A percentile compares a stretch with the other conserved stretches of the same genome.
These are phyloP conservation scores for Pseudotriccus pelzelni DNA, from an alignment of 2,797 vertebrate species.

Conservation along the genomic window DNA sequence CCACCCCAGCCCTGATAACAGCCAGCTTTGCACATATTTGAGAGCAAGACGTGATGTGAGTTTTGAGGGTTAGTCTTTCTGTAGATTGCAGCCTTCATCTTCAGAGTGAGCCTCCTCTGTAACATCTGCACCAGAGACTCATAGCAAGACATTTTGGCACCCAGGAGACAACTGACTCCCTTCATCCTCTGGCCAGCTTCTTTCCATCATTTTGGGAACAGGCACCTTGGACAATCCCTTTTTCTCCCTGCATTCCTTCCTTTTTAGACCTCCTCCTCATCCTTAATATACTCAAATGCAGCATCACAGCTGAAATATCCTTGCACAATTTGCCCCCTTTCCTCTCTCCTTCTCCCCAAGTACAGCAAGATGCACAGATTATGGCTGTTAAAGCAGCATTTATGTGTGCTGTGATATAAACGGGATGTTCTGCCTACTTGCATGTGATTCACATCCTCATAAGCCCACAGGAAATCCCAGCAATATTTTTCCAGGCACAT, in stretches of 20 bases:
- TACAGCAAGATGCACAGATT: slow-evolving; percentile 12
- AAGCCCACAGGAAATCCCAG: slow-evolving; percentile 66
- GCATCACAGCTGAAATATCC: not conserved
- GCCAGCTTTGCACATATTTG: slow-evolving; percentile 30
- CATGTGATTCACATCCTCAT: slow-evolving; percentile 52
- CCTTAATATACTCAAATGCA: not conserved
- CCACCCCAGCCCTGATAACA: slow-evolving; percentile 48
- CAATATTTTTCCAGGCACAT: slow-evolving; percentile 62
- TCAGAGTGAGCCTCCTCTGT: not conserved
- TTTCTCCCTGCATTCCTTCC: not conserved
- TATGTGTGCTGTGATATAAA: not conserved
- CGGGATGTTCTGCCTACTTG: slow-evolving; percentile 43
- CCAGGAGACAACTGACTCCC: not conserved
- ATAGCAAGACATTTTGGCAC: not conserved
- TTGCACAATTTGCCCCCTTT: not conserved
- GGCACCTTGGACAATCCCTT: not conserved
- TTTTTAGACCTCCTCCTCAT: not conserved
- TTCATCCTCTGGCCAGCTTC: not conserved
- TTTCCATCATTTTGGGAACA: not conserved
- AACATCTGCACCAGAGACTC: not conserved
- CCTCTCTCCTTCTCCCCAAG: not conserved
- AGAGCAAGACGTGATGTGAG: not conserved
- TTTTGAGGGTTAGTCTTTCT: slow-evolving; percentile 8
- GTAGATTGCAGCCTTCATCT: not conserved
- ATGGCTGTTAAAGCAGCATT: slow-evolving; percentile 4